These are phyloP conservation scores for Chaenocephalus aceratus DNA, from an alignment of 2,113 vertebrate genomes.

Conservation along the genomic window DNA sequence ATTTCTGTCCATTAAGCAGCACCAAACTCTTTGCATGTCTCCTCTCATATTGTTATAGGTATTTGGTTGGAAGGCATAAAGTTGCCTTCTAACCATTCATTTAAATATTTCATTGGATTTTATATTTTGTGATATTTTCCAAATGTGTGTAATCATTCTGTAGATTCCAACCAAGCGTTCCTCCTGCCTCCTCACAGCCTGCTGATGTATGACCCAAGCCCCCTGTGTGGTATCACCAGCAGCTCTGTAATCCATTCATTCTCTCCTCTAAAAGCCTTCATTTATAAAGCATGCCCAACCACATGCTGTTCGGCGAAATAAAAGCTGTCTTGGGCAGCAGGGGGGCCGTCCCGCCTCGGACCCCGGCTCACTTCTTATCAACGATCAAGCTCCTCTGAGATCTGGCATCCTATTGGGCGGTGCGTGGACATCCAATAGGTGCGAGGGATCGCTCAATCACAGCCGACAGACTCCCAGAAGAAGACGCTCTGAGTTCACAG, in stretches of 20 bases:
- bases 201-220: conserved; percentile 51
- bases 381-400: conserved; percentile 37
- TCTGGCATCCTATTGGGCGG: conserved; percentile 2
- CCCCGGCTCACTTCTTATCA: conserved; percentile 37
- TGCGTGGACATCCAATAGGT: neutral
- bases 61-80: no score
- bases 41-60: neutral
- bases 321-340: conserved; percentile 21
- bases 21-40: neutral
- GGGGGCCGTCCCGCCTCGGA: neutral
- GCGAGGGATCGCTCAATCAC: conserved; percentile 42
- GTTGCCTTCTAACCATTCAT: neutral
- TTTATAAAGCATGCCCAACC: conserved; percentile 42
- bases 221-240: conserved; percentile 33
- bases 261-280: conserved; percentile 39
- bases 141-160: neutral
- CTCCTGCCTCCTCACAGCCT: conserved; percentile 35
- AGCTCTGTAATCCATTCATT: conserved; percentile 55
- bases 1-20: neutral
- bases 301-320: conserved; percentile 33
- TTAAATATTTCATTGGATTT: neutral
- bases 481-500: conserved; percentile 15
- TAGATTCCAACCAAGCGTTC: neutral
- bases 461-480: neutral
- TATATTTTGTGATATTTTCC: neutral